Base-by-base conservation (phyloP, 2,797 vertebrate species). In the Cyprinella venusta region DNA sequence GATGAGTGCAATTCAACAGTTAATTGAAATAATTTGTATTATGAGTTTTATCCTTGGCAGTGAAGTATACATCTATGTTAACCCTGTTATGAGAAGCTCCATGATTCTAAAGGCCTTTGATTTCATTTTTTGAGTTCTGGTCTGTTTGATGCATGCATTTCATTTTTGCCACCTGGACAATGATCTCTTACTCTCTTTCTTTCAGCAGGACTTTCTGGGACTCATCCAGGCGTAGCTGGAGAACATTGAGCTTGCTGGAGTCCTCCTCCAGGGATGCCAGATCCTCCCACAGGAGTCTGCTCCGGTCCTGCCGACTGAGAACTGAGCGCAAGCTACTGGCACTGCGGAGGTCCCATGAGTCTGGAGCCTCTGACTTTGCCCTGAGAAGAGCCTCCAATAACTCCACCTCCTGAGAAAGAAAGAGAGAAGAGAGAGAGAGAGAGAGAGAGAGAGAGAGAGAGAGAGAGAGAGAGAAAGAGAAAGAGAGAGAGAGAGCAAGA, bases 151-250 rank as follows among this genome's bases (percentile, higher is more conserved):
- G 19, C 18, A 42, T 18, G 36, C 45, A 48, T 33, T n/a, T 19
- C 45, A 48, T 33, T n/a, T 19, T 40, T 76, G 40, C n/a, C 40
- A 59, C 48, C 38, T 65, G 33, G 36, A n/a, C 9, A 24, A 19
- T 40, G 52, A 56, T 61, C n/a, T 48, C 96, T 96, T 91, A 97
- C 96, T 97, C 96, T 81, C 96, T 86, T 84, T 96, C 96, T 86
- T 96, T 96, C 38, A 96, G 94, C 45, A 97, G 92, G 89, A 96
- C 95, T 90, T 99, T 99, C 89, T 99, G 98, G 75, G 96, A 97
- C 84, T 99, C 97, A 0, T 99, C 97, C 82, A 99, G 94, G 67
- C 98, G 94, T 19, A 99, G 95, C 89, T 97, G 95, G 59, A 95
- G 91, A 21, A 88, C 98, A 0, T 95, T 98, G 87, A 98, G 87